Base-by-base conservation (phyloP, 2,888 invertebrate species). In the Oscheius onirici region DNA sequence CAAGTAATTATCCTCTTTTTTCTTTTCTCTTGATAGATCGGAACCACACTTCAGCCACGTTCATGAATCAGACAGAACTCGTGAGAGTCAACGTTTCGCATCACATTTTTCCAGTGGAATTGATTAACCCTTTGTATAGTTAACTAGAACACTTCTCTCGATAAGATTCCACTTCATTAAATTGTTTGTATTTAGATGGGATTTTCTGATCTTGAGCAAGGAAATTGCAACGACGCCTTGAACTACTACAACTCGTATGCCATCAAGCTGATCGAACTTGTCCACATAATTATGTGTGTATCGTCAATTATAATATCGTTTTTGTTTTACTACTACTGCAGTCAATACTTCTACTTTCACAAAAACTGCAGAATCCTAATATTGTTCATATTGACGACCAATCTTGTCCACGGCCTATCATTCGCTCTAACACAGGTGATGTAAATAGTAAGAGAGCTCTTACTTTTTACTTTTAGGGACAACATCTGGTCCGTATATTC, bases 261-360 rank as follows among this genome's bases (percentile, higher is more conserved):
- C 15, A 58, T 58, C 8, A 34, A 40, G n/a, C 6, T 22, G 13
- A 58, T 58, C 15, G 58, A 58, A 40, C n/a, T 17, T 17, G 13
- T 58, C 11, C 58, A 58, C 15, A 40, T 58, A 22, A n/a, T 58
- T 8, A 22, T 34, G n/a, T 26, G 58, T 11, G 10, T 41, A 17
- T 40, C 41, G 15, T 58, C 58, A 15, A 58, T 58, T 13, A 58
- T 58, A 6, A 20, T 58, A 13, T 40, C 40, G 13, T n/a, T 34
- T 41, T 17, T 58, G 17, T 58, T 58, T 20, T 58, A 40, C 20
- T 34, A 28, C 17, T 40, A 58, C 24, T 58, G 58, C 28, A 34
- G 40, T 13, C 13, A 58, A 40, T 58, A n/a, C 58, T 58, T 58
- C 41, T 58, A 58, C 20, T 58, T 58, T 58, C 58, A 58, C 28